These are phyloP conservation scores for Heliconius eleuchia DNA, from an alignment of 1,140 invertebrate species.

Conservation along the genomic window DNA sequence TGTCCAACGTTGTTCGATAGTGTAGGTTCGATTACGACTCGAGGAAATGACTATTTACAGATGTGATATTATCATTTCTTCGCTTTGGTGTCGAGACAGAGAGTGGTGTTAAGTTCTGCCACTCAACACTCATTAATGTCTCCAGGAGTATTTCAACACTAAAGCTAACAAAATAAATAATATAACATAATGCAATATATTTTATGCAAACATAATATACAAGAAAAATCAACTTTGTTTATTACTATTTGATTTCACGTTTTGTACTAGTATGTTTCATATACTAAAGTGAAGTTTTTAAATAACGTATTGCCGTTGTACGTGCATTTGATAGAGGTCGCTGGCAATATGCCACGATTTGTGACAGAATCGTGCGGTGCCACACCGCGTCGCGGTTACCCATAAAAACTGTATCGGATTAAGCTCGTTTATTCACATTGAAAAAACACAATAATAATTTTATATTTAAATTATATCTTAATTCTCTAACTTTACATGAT, in stretches of 20 bases:
- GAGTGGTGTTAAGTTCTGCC: too few relatives aligned
- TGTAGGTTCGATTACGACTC: too few relatives aligned
- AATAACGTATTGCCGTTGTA: slow-evolving; percentile 8
- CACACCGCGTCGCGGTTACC: slow-evolving; percentile 11
- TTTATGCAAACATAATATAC: background rate
- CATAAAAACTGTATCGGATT: slow-evolving; percentile 6
- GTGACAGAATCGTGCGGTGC: slow-evolving; percentile 4
- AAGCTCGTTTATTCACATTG: slow-evolving; percentile 3
- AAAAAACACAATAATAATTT: background rate
- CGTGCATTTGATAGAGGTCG: slow-evolving; percentile 10
- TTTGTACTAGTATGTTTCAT: background rate
- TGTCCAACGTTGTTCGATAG: too few relatives aligned
- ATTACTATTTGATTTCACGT: background rate
- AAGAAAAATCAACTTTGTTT: background rate
- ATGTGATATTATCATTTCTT: too few relatives aligned
- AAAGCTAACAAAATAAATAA: too few relatives aligned
- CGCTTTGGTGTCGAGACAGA: too few relatives aligned
- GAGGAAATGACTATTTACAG: too few relatives aligned
- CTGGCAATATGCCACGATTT: slow-evolving; percentile 10
- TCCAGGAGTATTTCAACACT: too few relatives aligned
- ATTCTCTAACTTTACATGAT: too few relatives aligned
- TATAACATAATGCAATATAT: too few relatives aligned
- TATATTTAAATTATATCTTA: background rate
- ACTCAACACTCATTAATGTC: too few relatives aligned
- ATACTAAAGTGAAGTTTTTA: background rate